Percentiles rank a stretch among this genome's conserved stretches.
These are phyloP conservation scores for Acanthopagrus latus DNA, from an alignment of 2,797 vertebrate species.

Conservation along the genomic window DNA sequence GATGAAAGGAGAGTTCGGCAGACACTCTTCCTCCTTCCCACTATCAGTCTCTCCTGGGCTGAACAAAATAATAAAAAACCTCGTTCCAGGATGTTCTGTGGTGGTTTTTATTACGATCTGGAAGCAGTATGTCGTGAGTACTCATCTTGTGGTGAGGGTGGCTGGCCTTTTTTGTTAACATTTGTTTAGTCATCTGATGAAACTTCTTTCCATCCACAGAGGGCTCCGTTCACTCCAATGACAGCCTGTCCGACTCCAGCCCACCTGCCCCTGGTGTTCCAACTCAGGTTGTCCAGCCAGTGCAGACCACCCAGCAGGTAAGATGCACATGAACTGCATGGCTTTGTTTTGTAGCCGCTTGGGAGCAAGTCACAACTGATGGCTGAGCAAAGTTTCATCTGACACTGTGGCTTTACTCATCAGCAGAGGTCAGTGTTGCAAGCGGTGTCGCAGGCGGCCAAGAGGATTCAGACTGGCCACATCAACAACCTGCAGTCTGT, in stretches of 20 bases:
- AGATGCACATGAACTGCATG: constrained; percentile 27
- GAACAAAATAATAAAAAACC: constrained; percentile 9
- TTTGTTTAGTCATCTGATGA: constrained; percentile 12
- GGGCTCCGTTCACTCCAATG: constrained; percentile 89
- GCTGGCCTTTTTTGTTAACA: constrained; percentile 3
- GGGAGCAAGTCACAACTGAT: not conserved
- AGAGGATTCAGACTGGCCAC: constrained; percentile 86
- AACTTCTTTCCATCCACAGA: constrained; percentile 79
- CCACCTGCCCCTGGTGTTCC: constrained; percentile 87
- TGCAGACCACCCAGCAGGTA: constrained; percentile 90
- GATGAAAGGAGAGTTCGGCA: constrained; percentile 52
- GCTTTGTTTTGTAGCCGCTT: not conserved
- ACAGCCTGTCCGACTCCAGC: constrained; percentile 91
- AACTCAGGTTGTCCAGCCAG: constrained; percentile 91
- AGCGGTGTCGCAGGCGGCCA: constrained; percentile 80
- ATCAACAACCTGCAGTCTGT: constrained; percentile 87
- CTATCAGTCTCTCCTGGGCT: constrained; percentile 25
- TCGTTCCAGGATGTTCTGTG: constrained; percentile 80
- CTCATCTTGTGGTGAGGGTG: constrained; percentile 17
- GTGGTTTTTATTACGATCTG: constrained; percentile 81
- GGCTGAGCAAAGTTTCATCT: constrained; percentile 2
- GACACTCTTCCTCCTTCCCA: constrained; percentile 28
- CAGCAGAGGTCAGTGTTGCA: constrained; percentile 92
- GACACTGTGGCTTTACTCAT: constrained; percentile 54
- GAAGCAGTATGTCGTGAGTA: constrained; percentile 82